Conservation (phyloP, 2,797 vertebrate species). For the Sebastes vulpes region DNA sequence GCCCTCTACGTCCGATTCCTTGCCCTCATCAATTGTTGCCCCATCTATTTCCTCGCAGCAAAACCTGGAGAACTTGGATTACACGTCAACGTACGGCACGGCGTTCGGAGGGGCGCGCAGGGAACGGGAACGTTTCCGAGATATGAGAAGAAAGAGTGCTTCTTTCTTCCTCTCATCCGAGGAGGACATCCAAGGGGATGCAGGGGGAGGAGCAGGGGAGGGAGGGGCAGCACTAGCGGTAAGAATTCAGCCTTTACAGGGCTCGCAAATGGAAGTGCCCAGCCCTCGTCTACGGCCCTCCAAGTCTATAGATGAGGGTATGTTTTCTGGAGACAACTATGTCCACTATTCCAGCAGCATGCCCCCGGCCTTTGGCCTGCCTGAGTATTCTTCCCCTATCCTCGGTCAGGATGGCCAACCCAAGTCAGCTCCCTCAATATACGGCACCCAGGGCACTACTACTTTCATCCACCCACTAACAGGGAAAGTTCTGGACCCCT, state of each 20-base stretch:
- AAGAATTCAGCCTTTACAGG: slow-evolving; percentile 81
- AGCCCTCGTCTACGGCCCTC: slow-evolving; percentile 90
- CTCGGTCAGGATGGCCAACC: slow-evolving; percentile 83
- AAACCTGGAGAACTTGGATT: slow-evolving; percentile 81
- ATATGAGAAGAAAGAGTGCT: slow-evolving; percentile 91
- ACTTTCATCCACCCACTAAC: slow-evolving; percentile 95
- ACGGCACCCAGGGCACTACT: slow-evolving; percentile 79
- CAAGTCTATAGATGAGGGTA: slow-evolving; percentile 94
- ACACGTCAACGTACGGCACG: slow-evolving; percentile 84
- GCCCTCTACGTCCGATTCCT: slow-evolving; percentile 53
- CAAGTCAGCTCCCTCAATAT: slow-evolving; percentile 81
- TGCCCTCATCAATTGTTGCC: slow-evolving; percentile 60
- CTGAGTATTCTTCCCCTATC: slow-evolving; percentile 84
- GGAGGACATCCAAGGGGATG: slow-evolving; percentile 86
- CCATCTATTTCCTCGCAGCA: slow-evolving; percentile 68
- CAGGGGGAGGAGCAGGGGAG: slow-evolving; percentile 65
- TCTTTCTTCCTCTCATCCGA: slow-evolving; percentile 94
- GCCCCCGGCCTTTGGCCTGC: slow-evolving; percentile 87
- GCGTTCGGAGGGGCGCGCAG: slow-evolving; percentile 80
- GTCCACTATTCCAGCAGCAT: slow-evolving; percentile 88
- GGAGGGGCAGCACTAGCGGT: slow-evolving; percentile 39
- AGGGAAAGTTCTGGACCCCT: slow-evolving; percentile 93
- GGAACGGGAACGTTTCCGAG: slow-evolving; percentile 88
- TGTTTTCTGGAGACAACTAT: slow-evolving; percentile 92
- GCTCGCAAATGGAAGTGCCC: slow-evolving; percentile 81